These are phyloP conservation scores for Selenia dentaria DNA, from an alignment of 2,888 invertebrate species.

Conservation along the genomic window DNA sequence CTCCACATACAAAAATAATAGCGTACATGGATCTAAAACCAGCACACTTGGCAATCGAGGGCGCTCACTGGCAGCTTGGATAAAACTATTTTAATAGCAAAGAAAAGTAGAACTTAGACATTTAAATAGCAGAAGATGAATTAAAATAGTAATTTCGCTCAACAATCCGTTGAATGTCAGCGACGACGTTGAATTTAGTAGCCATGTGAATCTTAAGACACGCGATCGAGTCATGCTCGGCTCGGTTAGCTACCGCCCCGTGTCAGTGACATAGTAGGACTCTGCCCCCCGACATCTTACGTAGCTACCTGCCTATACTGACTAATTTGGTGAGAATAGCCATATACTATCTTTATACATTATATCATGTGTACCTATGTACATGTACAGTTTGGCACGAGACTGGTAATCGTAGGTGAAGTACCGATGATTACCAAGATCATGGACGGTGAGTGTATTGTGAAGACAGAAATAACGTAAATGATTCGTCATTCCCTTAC, in stretches of 20 bases:
- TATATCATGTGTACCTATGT: slow-evolving; percentile 13
- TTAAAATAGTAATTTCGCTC: slow-evolving; percentile 7
- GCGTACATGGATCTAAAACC: slow-evolving; percentile 10
- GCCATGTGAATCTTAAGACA: slow-evolving; percentile 39
- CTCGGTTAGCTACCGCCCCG: neutral
- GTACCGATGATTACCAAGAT: slow-evolving; percentile 31
- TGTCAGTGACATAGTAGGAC: slow-evolving; percentile 41
- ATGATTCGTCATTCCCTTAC: slow-evolving; percentile 1
- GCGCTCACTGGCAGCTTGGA: slow-evolving; percentile 11
- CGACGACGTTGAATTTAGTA: slow-evolving; percentile 22
- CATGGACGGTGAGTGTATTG: slow-evolving; percentile 22
- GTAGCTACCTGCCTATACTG: slow-evolving; percentile 26
- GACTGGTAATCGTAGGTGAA: slow-evolving; percentile 28
- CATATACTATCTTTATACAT: slow-evolving; percentile 27
- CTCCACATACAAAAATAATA: slow-evolving; percentile 32
- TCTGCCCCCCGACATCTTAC: slow-evolving; percentile 50
- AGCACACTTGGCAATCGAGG: slow-evolving; percentile 16
- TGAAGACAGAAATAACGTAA: slow-evolving; percentile 17
- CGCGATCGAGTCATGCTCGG: slow-evolving; percentile 52
- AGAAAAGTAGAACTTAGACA: slow-evolving; percentile 7
- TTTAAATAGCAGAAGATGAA: slow-evolving; percentile 2
- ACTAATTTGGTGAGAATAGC: slow-evolving; percentile 52
- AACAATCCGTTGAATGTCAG: slow-evolving; percentile 14
- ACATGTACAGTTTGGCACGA: slow-evolving; percentile 35
- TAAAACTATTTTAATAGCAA: slow-evolving; percentile 10